These are phyloP conservation scores for Oligia strigilis DNA, from an alignment of 2,888 invertebrate species.

Conservation along the genomic window DNA sequence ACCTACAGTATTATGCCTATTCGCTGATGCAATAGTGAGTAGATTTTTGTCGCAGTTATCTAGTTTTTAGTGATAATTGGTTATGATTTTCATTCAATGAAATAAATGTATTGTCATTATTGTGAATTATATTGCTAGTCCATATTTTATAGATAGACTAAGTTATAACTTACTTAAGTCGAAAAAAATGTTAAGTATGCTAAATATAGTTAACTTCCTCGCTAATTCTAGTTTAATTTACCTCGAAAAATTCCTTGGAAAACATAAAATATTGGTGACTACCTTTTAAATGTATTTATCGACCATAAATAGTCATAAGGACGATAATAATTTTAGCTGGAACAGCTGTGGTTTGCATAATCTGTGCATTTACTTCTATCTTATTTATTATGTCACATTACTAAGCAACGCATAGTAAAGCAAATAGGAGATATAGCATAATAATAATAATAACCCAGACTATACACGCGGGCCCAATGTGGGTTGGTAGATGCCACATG, in stretches of 20 bases:
- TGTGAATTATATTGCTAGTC: conserved; percentile 80
- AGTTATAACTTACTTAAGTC: conserved; percentile 75
- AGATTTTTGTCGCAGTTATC: conserved; percentile 61
- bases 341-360: neutral
- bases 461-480: too few relatives aligned
- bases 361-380: neutral
- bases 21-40: conserved; percentile 50
- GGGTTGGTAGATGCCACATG: too few relatives aligned
- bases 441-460: too few relatives aligned
- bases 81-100: conserved; percentile 63
- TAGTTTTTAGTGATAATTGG: conserved; percentile 55
- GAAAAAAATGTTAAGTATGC: conserved; percentile 77
- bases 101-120: conserved; percentile 65
- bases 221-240: conserved; percentile 69
- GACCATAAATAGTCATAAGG: conserved; percentile 7
- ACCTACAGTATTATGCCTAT: conserved; percentile 56
- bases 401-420: conserved; percentile 16
- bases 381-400: conserved; percentile 2
- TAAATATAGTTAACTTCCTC: conserved; percentile 84
- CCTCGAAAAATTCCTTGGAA: neutral
- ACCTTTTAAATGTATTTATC: neutral
- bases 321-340: neutral
- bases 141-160: conserved; percentile 76
- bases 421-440: neutral
- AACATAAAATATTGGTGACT: neutral